Conservation (phyloP, 2,797 vertebrate species). For the Ibycter americanus region DNA sequence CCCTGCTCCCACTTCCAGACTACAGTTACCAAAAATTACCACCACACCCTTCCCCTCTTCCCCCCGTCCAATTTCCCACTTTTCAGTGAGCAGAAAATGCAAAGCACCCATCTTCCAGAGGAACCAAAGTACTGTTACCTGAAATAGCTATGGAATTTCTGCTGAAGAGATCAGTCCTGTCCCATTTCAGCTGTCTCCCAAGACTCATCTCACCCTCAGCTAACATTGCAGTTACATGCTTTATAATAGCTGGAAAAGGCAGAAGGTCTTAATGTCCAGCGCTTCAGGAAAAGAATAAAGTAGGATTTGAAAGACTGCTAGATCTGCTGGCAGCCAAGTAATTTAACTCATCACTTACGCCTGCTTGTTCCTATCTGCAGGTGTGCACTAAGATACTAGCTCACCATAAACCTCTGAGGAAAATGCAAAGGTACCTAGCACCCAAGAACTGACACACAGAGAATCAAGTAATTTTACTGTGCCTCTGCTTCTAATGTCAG, state of each 20-base stretch:
- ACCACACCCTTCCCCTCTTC: not conserved
- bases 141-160: not conserved
- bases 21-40: not conserved
- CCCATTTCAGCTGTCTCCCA: not conserved
- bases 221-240: not conserved
- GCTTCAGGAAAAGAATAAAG: not conserved
- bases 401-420: not conserved
- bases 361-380: not conserved
- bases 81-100: not conserved
- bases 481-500: not conserved
- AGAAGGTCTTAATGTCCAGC: not conserved
- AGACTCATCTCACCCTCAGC: not conserved
- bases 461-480: not conserved
- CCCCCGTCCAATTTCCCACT: not conserved
- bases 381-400: not conserved
- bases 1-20: not conserved
- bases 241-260: not conserved
- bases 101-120: not conserved
- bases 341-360: not conserved
- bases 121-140: not conserved
- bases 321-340: not conserved
- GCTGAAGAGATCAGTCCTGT: not conserved
- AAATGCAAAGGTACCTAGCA: not conserved
- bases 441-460: accelerated
- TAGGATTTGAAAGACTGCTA: not conserved